Conservation (phyloP, 2,113 vertebrate species). For the Tichodroma muraria region DNA sequence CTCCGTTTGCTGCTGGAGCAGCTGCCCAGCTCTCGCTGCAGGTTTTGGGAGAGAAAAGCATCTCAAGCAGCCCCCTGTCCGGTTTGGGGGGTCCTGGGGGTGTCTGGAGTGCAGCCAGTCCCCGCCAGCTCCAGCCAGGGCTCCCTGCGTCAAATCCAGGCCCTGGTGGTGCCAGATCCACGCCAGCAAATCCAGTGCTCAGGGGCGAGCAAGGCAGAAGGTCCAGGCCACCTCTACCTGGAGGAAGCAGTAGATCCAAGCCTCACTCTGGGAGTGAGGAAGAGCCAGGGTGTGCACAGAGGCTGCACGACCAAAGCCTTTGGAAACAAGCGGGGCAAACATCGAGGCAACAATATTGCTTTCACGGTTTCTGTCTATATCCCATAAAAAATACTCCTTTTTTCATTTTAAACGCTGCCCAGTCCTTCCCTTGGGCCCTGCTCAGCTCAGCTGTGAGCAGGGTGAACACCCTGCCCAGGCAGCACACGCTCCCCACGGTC, state of each 20-base stretch:
- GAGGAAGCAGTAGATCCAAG: fast-evolving
- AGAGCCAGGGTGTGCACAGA: fast-evolving
- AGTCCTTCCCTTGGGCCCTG: too few relatives aligned
- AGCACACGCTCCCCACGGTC: fast-evolving
- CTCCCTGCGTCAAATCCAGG: fast-evolving
- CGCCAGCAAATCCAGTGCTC: too few relatives aligned
- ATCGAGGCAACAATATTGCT: fast-evolving
- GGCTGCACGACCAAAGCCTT: fast-evolving
- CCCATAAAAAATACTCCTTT: background rate
- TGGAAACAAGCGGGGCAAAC: background rate
- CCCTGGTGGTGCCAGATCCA: background rate
- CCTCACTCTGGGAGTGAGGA: fast-evolving
- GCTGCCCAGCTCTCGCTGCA: background rate
- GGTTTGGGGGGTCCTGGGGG: fast-evolving
- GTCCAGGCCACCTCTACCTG: fast-evolving
- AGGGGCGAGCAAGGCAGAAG: too few relatives aligned
- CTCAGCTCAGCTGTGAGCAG: background rate
- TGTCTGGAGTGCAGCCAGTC: fast-evolving
- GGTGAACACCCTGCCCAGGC: background rate
- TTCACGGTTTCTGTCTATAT: fast-evolving
- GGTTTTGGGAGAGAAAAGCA: background rate
- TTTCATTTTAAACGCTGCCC: background rate
- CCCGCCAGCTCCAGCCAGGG: background rate
- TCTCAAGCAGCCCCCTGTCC: fast-evolving
- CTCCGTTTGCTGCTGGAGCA: background rate